Conservation (phyloP, 2,888 invertebrate species). For the Physocephala rufipes region DNA sequence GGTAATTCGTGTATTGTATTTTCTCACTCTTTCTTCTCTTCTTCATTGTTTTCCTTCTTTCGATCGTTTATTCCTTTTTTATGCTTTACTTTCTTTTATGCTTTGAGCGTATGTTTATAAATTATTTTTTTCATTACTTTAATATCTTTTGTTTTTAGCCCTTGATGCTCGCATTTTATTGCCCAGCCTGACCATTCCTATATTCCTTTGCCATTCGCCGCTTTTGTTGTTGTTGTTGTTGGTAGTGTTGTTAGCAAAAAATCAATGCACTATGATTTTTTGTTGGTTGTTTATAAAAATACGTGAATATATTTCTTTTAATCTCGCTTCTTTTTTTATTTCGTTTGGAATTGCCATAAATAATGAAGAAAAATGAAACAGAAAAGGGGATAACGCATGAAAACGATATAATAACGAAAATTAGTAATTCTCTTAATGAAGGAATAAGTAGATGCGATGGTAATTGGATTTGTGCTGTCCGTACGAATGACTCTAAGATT, state of each 20-base stretch:
- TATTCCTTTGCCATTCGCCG: neutral
- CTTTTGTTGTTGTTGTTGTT: conserved; percentile 13
- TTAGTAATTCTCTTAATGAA: conserved; percentile 11
- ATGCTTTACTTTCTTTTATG: conserved; percentile 18
- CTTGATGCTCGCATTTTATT: neutral
- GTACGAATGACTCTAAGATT: too few relatives aligned
- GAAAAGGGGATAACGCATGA: neutral
- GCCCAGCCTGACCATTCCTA: neutral
- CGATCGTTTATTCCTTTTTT: neutral
- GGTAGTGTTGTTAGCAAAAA: too few relatives aligned
- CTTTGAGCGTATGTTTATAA: conserved; percentile 19
- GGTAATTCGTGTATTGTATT: neutral
- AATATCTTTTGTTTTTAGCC: conserved; percentile 7
- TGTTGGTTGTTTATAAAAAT: conserved; percentile 4
- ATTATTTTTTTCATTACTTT: conserved; percentile 13
- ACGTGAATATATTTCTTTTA: neutral
- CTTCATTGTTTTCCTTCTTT: neutral
- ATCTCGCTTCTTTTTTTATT: too few relatives aligned
- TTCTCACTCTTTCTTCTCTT: neutral
- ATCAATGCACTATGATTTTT: neutral
- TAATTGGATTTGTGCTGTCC: conserved; percentile 9
- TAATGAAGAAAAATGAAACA: neutral
- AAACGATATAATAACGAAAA: conserved; percentile 16
- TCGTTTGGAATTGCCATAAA: conserved; percentile 19
- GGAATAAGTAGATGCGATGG: conserved; percentile 14